These are phyloP conservation scores for Neostethus bicornis DNA, from an alignment of 2,797 vertebrate genomes.

Conservation along the genomic window DNA sequence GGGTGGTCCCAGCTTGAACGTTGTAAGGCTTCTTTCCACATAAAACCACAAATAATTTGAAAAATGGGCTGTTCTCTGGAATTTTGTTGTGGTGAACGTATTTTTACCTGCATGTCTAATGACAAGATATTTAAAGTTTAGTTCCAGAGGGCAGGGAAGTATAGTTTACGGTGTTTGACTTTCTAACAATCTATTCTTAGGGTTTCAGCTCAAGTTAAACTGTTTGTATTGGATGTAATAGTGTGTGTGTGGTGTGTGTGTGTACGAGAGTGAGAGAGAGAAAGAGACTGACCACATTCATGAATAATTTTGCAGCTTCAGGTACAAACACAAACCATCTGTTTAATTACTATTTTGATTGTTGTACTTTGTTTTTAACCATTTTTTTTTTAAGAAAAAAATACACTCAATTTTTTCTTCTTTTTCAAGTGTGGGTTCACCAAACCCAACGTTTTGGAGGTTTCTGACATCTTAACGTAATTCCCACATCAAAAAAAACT, in stretches of 20 bases:
- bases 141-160: constrained; percentile 44
- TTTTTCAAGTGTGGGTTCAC: no score
- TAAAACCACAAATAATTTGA: constrained; percentile 54
- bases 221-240: constrained; percentile 63
- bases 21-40: constrained; percentile 69
- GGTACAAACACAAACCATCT: constrained; percentile 29
- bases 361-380: constrained; percentile 12
- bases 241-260: constrained; percentile 16
- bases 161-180: constrained; percentile 65
- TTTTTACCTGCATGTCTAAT: constrained; percentile 30
- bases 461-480: no score
- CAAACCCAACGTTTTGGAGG: no score
- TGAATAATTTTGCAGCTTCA: constrained; percentile 56
- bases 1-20: constrained; percentile 68
- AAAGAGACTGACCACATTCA: no score
- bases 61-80: constrained; percentile 28
- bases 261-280: constrained; percentile 10
- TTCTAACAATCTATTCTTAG: constrained; percentile 50
- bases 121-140: constrained; percentile 15
- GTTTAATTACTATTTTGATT: constrained; percentile 11
- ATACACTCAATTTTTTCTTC: constrained; percentile 20
- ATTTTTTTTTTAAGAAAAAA: no score
- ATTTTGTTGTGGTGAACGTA: constrained; percentile 4
- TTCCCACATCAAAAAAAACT: no score
- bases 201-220: constrained; percentile 38